phyloP scores from a whole-genome alignment of 2,797 vertebrate species.

The Danio albolineatus region DNA sequence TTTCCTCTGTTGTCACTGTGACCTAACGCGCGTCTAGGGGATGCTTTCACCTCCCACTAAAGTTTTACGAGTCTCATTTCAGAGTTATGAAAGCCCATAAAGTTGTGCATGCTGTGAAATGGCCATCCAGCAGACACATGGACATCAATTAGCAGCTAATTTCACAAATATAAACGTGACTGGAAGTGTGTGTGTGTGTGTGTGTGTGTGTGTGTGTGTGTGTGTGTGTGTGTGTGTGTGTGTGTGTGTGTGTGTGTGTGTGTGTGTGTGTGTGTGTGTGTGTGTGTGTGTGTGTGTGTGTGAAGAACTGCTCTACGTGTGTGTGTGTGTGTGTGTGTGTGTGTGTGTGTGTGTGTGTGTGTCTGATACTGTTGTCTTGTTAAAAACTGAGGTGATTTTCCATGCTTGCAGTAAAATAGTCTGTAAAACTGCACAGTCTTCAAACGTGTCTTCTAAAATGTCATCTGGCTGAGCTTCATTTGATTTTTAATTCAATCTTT shows the following conservation, averaged over 20 bases:
- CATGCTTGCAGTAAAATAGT: too few relatives aligned
- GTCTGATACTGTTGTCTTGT: too few relatives aligned
- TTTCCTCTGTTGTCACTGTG: constrained; percentile 39
- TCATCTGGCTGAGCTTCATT: neutral
- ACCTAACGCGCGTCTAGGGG: constrained; percentile 35
- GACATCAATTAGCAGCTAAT: constrained; percentile 14
- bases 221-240: constrained; percentile 5
- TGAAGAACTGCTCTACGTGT: too few relatives aligned
- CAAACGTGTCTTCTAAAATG: neutral
- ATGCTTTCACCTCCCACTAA: constrained; percentile 29
- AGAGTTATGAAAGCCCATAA: constrained; percentile 28
- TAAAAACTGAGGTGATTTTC: too few relatives aligned
- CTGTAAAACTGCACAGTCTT: neutral
- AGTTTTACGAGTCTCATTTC: constrained; percentile 34
- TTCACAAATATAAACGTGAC: neutral
- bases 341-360: neutral
- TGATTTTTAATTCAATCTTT: constrained; percentile 6
- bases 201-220: neutral
- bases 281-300: too few relatives aligned
- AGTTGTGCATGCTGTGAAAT: constrained; percentile 11
- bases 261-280: constrained; percentile 1
- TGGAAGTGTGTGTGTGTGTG: neutral
- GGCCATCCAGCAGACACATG: neutral
- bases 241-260: neutral
- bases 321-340: constrained; percentile 23